These are phyloP conservation scores for Emydoidea blandingii DNA, from an alignment of 2,797 vertebrate genomes.

Conservation along the genomic window DNA sequence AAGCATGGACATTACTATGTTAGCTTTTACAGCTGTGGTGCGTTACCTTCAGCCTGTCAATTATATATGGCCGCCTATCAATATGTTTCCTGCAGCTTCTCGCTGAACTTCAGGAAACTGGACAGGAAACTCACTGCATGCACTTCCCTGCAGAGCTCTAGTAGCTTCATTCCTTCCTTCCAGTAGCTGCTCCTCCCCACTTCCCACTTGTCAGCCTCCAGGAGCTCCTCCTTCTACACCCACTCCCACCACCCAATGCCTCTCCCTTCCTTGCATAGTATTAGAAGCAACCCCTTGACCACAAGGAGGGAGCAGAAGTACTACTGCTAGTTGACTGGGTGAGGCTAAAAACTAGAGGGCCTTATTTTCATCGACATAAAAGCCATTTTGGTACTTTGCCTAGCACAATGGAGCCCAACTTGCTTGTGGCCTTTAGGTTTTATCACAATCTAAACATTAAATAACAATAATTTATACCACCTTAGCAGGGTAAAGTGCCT, in stretches of 20 bases:
- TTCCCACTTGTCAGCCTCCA: background rate
- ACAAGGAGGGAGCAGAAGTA: background rate
- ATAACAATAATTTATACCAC: background rate
- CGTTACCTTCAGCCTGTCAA: slow-evolving; percentile 10
- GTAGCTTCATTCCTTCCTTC: background rate
- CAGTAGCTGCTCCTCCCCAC: background rate
- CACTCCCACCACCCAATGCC: background rate
- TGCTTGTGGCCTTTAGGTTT: too few relatives aligned
- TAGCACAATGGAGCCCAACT: rapidly evolving
- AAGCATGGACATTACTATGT: background rate
- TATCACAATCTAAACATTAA: background rate
- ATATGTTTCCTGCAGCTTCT: slow-evolving; percentile 19
- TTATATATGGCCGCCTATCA: background rate
- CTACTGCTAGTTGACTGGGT: background rate
- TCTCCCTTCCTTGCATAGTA: background rate
- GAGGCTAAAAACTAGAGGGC: background rate
- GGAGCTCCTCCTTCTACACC: background rate
- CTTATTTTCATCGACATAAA: background rate
- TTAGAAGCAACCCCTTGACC: rapidly evolving
- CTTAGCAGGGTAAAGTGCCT: background rate
- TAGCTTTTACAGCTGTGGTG: background rate
- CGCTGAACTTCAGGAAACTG: slow-evolving; percentile 38
- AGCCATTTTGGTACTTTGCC: background rate
- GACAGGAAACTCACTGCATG: background rate
- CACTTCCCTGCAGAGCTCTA: background rate